A percentile compares a stretch with the other conserved stretches of the same genome.
Conservation (phyloP, 2,113 vertebrate genomes). For the Xenopus tropicalis region DNA sequence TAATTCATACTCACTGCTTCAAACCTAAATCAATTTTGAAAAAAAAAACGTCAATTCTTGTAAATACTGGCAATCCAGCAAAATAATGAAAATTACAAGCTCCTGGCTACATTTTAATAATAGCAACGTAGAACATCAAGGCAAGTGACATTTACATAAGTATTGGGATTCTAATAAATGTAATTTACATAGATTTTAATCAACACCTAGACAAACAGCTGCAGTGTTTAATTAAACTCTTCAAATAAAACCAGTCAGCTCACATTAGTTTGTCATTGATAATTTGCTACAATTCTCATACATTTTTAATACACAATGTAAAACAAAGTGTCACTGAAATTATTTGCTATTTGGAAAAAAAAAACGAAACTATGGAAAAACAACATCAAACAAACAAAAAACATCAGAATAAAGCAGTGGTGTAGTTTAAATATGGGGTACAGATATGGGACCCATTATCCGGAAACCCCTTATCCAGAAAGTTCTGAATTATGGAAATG, state of each 20-base stretch:
- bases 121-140: slow-evolving; percentile 78
- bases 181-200: slow-evolving; percentile 85
- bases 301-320: slow-evolving; percentile 76
- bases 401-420: too few species aligned
- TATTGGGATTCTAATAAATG: slow-evolving; percentile 82
- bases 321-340: slow-evolving; percentile 72
- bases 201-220: slow-evolving; percentile 81
- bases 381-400: too few species aligned
- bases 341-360: slow-evolving; percentile 1
- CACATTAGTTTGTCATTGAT: slow-evolving; percentile 77
- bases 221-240: slow-evolving; percentile 84
- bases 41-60: not conserved
- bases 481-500: too few species aligned
- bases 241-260: slow-evolving; percentile 75
- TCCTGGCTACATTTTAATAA: slow-evolving; percentile 78
- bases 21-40: not conserved
- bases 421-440: too few species aligned
- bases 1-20: not conserved
- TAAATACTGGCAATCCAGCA: not conserved
- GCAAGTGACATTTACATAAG: slow-evolving; percentile 82
- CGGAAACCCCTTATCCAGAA: too few species aligned
- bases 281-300: slow-evolving; percentile 80
- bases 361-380: too few species aligned
- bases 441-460: too few species aligned
- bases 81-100: slow-evolving; percentile 63